These are phyloP conservation scores for Crypturellus undulatus DNA, from an alignment of 2,113 vertebrate genomes.

Conservation along the genomic window DNA sequence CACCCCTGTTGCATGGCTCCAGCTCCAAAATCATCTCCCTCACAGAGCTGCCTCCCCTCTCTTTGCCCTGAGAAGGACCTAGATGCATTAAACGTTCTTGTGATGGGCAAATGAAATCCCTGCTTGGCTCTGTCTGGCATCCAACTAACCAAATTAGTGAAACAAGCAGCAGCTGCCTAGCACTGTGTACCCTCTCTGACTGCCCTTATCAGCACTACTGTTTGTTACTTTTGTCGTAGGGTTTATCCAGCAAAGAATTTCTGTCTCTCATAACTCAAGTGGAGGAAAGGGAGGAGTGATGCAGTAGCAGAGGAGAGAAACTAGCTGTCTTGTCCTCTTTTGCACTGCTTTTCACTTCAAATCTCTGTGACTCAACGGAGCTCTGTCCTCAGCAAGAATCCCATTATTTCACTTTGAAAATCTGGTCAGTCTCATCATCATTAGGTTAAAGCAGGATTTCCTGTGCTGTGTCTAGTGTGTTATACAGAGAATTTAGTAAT, in stretches of 20 bases:
- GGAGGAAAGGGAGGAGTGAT: neutral
- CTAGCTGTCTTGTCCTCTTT: neutral
- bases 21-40: neutral
- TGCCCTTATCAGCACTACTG: neutral
- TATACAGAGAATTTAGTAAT: constrained; percentile 37
- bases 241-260: neutral
- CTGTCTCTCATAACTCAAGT: neutral
- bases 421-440: constrained; percentile 33
- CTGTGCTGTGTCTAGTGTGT: constrained; percentile 20
- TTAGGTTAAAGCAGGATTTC: constrained; percentile 59
- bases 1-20: neutral
- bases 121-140: neutral
- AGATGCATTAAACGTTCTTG: neutral
- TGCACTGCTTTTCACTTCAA: neutral
- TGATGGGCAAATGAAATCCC: neutral
- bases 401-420: constrained; percentile 50
- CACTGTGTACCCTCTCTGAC: neutral
- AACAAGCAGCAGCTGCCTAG: neutral
- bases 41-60: neutral
- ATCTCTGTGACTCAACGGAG: neutral
- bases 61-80: neutral
- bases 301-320: neutral
- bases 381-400: neutral
- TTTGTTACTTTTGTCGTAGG: neutral
- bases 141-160: neutral